These are phyloP conservation scores for Lytechinus variegatus DNA, from an alignment of 35 echinoderm and acorn worm genomes.

Conservation along the genomic window DNA sequence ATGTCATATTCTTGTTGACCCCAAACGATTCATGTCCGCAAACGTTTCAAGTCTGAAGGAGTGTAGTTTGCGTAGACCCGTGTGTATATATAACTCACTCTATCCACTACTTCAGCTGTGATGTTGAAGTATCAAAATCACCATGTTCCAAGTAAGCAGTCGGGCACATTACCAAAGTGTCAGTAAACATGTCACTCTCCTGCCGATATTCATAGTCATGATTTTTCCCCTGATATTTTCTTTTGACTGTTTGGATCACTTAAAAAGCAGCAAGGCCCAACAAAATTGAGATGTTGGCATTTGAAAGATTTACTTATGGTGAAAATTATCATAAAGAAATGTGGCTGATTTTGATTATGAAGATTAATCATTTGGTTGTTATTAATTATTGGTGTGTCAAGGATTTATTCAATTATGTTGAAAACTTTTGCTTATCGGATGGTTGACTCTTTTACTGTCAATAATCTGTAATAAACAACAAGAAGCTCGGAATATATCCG, in stretches of 20 bases:
- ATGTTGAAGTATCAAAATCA: background rate
- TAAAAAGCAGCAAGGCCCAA: background rate
- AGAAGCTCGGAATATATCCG: too few species aligned
- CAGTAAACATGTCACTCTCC: background rate
- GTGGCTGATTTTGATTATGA: too few species aligned
- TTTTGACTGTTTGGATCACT: background rate
- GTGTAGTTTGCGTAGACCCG: background rate
- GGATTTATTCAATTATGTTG: too few species aligned
- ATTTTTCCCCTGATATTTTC: background rate
- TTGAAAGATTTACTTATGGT: background rate
- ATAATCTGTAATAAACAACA: too few species aligned
- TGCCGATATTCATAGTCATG: conserved; percentile 18
- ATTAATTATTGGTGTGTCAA: too few species aligned
- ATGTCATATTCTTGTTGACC: background rate
- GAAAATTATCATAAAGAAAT: background rate
- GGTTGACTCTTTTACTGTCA: too few species aligned
- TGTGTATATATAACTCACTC: background rate
- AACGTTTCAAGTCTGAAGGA: background rate
- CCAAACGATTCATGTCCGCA: too few species aligned
- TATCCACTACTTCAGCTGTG: background rate
- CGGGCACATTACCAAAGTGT: background rate
- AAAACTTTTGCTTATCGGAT: too few species aligned
- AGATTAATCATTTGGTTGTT: too few species aligned
- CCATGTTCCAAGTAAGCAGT: background rate
- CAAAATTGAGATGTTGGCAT: background rate